A percentile compares a stretch with the other conserved stretches of the same genome.
phyloP scores from a whole-genome alignment of 2,888 invertebrate species.

The Podotricha telesiphe region DNA sequence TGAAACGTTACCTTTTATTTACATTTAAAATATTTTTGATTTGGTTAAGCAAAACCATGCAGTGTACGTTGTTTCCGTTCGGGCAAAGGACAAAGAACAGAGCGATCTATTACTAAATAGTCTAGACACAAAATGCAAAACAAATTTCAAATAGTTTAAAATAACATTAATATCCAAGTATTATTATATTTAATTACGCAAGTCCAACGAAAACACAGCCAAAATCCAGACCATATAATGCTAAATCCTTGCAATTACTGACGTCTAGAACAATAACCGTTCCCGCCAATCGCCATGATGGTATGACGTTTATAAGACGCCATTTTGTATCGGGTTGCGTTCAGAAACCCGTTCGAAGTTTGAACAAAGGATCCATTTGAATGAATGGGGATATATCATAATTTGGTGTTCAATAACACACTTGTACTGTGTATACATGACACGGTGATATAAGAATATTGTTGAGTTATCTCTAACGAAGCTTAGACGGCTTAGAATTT shows the following conservation, averaged over 20 bases:
- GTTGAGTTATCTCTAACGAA: background rate
- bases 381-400: conserved; percentile 60
- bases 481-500: background rate
- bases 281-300: conserved; percentile 65
- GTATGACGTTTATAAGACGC: conserved; percentile 65
- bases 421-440: conserved; percentile 36
- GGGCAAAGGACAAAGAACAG: background rate
- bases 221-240: conserved; percentile 28
- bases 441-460: conserved; percentile 22
- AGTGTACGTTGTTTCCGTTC: too few species aligned
- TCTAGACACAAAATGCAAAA: background rate
- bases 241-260: conserved; percentile 37
- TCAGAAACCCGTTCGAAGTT: conserved; percentile 45
- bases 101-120: background rate
- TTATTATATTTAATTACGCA: background rate
- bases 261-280: conserved; percentile 66
- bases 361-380: conserved; percentile 68
- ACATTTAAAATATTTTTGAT: too few species aligned
- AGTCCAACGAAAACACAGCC: background rate
- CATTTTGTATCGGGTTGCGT: conserved; percentile 60
- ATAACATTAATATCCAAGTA: too few species aligned
- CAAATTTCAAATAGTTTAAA: background rate
- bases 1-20: too few species aligned
- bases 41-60: too few species aligned
- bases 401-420: conserved; percentile 48